Base-by-base conservation (phyloP, 2,113 vertebrate species). In the Antigone vipio region DNA sequence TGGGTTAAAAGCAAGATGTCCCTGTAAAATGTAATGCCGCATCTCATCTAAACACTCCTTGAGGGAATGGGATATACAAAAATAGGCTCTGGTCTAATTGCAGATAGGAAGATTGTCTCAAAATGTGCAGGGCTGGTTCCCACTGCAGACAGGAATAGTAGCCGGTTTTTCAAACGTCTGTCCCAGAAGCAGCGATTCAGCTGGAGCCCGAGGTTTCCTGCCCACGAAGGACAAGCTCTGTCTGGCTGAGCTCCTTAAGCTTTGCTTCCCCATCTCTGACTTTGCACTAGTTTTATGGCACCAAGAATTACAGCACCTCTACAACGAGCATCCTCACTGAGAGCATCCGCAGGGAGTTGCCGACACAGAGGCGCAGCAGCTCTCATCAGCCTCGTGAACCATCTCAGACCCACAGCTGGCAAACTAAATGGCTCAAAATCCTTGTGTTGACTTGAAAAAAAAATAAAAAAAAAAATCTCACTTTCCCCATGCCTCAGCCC, bases 51-150 rank as follows among this genome's bases (percentile, higher is more conserved):
- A 97, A 95, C 94, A 85, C 69, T 67, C 91, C 96, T 92, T 55
- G 3, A 91, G 91, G 92, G 91, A 92, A 92, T 18, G 67, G 66
- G 55, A 55, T 52, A 83, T 44, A 44, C 78, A 66, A 35, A 97
- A 95, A 95, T 92, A 96, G 95, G 87, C 74, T 88, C 80, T 38
- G 87, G 91, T 92, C 95, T 97, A 97, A 95, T 93, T 95, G 91
- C 96, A 96, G 87, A 68, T 79, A 69, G 87, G 92, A 42, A 78
- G 91, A 94, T 87, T 27, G 69, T 15, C 92, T 95, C 80, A 26
- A 81, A 66, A 45, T 9, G 49, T 4, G 55, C 77, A 80, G 52
- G 58, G 80, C 86, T 85, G 86, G 76, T 27, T 91, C 80, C 89
- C 1, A 11, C 3, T 29, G 77, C 89, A 89, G 83, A 85, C 94